Conservation (phyloP, 2,797 vertebrate species). For the Sitta carolinensis region DNA sequence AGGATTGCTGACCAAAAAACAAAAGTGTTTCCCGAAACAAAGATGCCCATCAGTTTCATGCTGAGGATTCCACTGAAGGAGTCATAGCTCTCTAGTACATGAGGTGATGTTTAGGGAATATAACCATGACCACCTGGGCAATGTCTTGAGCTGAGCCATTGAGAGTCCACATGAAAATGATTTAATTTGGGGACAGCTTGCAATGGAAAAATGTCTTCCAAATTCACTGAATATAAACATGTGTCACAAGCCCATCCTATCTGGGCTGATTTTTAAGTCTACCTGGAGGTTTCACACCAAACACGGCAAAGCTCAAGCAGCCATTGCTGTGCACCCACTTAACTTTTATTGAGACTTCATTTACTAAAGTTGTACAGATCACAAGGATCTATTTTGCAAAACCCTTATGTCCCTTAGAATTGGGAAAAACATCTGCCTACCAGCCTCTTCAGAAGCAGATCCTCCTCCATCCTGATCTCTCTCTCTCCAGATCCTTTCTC, state of each 20-base stretch:
- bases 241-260: rapidly evolving
- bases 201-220: neutral
- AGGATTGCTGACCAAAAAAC: neutral
- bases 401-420: neutral
- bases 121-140: neutral
- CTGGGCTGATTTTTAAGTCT: neutral
- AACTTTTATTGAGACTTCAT: neutral
- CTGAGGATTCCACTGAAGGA: neutral
- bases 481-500: neutral
- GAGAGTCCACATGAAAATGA: neutral
- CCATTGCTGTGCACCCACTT: neutral
- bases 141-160: neutral
- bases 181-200: neutral
- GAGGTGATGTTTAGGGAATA: neutral
- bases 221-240: neutral
- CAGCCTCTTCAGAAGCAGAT: neutral
- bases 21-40: neutral
- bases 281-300: neutral
- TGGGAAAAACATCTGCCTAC: neutral
- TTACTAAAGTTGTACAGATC: neutral
- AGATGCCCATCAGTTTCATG: neutral
- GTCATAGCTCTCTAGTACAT: rapidly evolving
- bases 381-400: neutral
- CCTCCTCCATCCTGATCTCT: neutral
- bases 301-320: neutral